phyloP scores from a whole-genome alignment of 1,140 invertebrate genomes.

The Polyergus mexicanus region DNA sequence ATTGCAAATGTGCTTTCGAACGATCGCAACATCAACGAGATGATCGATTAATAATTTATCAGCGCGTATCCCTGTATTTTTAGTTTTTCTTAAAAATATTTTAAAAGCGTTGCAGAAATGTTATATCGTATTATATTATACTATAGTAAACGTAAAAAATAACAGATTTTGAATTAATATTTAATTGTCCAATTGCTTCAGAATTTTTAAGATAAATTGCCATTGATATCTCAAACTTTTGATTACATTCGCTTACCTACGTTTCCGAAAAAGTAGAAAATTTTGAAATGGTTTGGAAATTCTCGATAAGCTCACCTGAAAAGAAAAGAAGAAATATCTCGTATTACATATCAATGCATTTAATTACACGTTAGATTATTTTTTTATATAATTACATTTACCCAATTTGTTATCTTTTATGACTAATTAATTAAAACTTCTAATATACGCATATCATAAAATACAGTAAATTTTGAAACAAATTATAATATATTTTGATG shows the following conservation, averaged over 20 bases:
- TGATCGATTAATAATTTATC: slow-evolving; percentile 41
- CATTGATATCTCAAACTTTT: slow-evolving; percentile 20
- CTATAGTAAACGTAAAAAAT: slow-evolving; percentile 1
- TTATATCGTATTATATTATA: not conserved
- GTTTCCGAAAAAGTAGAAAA: slow-evolving; percentile 24
- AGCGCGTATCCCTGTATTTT: not conserved
- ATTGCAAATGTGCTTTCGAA: slow-evolving; percentile 74
- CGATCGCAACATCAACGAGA: slow-evolving; percentile 70
- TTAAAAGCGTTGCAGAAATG: not conserved
- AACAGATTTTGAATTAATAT: not conserved
- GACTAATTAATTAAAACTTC: too few species aligned
- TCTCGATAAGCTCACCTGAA: slow-evolving; percentile 53
- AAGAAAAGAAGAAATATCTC: slow-evolving; percentile 23
- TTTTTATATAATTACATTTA: slow-evolving; percentile 1
- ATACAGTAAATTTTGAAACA: not conserved
- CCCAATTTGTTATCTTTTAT: not conserved
- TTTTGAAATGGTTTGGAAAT: slow-evolving; percentile 45
- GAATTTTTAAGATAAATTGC: not conserved
- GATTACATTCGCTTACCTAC: slow-evolving; percentile 66
- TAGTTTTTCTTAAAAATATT: slow-evolving; percentile 1
- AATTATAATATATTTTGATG: not conserved
- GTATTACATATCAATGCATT: slow-evolving; percentile 55
- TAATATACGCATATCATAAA: not conserved
- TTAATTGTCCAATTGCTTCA: not conserved
- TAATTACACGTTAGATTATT: slow-evolving; percentile 7